Base-by-base conservation (phyloP, 2,888 invertebrate genomes). In the Synergus umbraculus region DNA sequence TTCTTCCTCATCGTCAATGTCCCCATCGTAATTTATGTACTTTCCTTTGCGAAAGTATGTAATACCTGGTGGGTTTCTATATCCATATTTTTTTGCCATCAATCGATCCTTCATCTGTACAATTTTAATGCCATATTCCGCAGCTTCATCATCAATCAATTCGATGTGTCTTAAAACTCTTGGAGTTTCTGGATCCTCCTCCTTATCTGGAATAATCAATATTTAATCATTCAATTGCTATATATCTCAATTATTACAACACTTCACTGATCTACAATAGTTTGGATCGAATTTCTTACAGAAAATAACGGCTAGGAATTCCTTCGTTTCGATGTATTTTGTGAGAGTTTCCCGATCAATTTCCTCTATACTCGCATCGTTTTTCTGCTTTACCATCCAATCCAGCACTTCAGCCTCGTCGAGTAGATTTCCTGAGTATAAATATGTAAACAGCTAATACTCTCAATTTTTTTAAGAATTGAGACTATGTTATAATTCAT, bases 81-180 rank as follows among this genome's bases (percentile, higher is more conserved):
- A 97, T 0, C 98, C 98, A 91, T 97, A 98, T 90, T 98, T 98
- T 91, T 98, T 98, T 1, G 97, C 98, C 97, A 98, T 98, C 49
- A 98, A 92, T 22, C 96, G 94, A 92, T 98, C 98, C 87, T 94
- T 95, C 93, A 97, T 97, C 93, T 98, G 97, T 0, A 97, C 97
- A 83, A 98, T 95, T 93, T 97, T 96, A 82, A 98, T 98, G 78
- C 98, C 98, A 91, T 97, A 98, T 91, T 98, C 97, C 12, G 96
- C 93, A 22, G 97, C 97, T 93, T 98, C 98, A 87, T 98, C 97
- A 87, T 98, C 98, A 85, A 98, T 98, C 76, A 97, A 92, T 92
- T 98, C 98, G 80, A 98, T 94, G 90, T 97, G 97, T 81, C 97
- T 93, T n/a, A 97, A 93, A 77, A 97, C 94, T 89, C 96, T 94